Evolutionary conservation across 2,797 vertebrate species (phyloP).

Genomic region (Dryobates pubescens): DNA sequence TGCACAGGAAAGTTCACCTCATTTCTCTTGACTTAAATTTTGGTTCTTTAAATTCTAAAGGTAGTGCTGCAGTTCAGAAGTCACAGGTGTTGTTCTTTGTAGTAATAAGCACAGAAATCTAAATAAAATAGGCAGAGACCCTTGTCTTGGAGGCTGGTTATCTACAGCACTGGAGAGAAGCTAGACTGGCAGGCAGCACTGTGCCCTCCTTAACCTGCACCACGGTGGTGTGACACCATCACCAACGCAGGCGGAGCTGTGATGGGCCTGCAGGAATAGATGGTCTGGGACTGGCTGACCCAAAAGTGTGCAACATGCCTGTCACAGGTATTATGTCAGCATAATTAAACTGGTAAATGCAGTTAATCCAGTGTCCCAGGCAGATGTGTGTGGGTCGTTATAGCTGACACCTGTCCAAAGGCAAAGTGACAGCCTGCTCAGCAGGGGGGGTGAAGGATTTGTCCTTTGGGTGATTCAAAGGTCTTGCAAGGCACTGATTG

Average conservation of each 20-base stretch:
- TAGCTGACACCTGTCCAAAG: background rate
- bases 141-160: background rate
- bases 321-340: slow-evolving; percentile 23
- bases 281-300: background rate
- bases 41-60: background rate
- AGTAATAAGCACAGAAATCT: background rate
- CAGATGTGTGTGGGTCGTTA: slow-evolving; percentile 11
- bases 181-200: background rate
- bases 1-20: background rate
- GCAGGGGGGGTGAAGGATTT: background rate
- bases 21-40: background rate
- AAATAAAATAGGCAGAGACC: background rate
- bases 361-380: slow-evolving; percentile 32
- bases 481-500: background rate
- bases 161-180: background rate
- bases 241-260: background rate
- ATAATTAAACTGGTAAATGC: slow-evolving; percentile 20
- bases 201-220: background rate
- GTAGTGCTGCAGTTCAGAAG: background rate
- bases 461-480: background rate
- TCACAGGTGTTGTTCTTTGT: background rate
- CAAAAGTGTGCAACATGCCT: background rate
- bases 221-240: background rate
- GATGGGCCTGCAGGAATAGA: background rate
- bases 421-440: background rate